Percentiles rank a stretch among this genome's conserved stretches.
phyloP scores from a whole-genome alignment of 2,888 invertebrate species.

The Agrilus cyanescens region DNA sequence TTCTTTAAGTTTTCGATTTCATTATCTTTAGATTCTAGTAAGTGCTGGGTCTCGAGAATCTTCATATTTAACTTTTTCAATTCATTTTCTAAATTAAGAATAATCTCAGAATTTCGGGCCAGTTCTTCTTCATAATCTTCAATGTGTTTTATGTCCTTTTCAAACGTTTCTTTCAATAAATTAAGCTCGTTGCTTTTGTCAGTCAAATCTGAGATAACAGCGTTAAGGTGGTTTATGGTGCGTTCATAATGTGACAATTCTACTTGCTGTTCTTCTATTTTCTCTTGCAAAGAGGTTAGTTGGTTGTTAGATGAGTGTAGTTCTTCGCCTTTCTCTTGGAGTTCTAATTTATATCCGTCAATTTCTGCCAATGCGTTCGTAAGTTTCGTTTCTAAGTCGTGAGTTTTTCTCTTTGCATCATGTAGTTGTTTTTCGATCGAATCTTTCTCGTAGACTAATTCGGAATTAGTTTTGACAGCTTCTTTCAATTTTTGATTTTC shows the following conservation, averaged over 20 bases:
- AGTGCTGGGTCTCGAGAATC: constrained; percentile 42
- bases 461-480: constrained; percentile 21
- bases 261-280: constrained; percentile 24
- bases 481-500: constrained; percentile 24
- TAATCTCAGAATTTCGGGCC: constrained; percentile 42
- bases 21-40: constrained; percentile 37
- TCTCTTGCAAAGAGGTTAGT: constrained; percentile 24
- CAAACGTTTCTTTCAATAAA: constrained; percentile 41
- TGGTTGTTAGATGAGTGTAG: constrained; percentile 24
- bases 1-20: constrained; percentile 38
- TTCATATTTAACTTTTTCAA: constrained; percentile 44
- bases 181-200: constrained; percentile 41
- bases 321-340: constrained; percentile 30
- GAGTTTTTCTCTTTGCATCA: constrained; percentile 18
- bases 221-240: constrained; percentile 34
- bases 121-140: constrained; percentile 45
- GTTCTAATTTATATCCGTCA: constrained; percentile 23
- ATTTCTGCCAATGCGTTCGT: constrained; percentile 24
- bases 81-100: constrained; percentile 45
- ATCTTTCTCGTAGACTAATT: constrained; percentile 24
- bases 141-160: constrained; percentile 40
- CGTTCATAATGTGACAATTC: constrained; percentile 13
- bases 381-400: constrained; percentile 23
- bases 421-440: constrained; percentile 20
- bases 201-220: constrained; percentile 40